Percentiles rank a stretch among this genome's conserved stretches.
Evolutionary conservation across 2,888 invertebrate genomes (phyloP).

Genomic region (Apamea sordens): DNA sequence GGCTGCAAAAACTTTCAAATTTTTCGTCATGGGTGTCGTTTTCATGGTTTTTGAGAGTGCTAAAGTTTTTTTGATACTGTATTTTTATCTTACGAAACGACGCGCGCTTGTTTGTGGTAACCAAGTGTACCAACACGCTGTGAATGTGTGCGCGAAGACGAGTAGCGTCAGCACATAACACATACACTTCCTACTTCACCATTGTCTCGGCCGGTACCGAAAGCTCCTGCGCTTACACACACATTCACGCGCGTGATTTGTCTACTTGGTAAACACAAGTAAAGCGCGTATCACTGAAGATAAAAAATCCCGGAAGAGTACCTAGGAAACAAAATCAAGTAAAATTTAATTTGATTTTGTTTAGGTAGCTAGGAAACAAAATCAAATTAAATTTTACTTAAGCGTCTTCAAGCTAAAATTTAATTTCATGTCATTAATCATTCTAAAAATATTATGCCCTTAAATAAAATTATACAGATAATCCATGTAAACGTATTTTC

Average conservation of each 20-base stretch:
- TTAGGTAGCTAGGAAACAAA: neutral
- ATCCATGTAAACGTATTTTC: conserved; percentile 34
- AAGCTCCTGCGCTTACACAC: neutral
- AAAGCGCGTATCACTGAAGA: neutral
- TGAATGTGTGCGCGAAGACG: too few species aligned
- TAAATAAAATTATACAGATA: conserved; percentile 24
- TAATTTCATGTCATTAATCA: conserved; percentile 15
- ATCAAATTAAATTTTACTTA: neutral
- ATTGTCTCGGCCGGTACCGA: neutral
- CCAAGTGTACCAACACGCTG: too few species aligned
- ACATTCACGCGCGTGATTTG: neutral
- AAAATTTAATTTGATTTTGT: conserved; percentile 3
- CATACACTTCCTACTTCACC: too few species aligned
- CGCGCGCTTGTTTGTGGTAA: too few species aligned
- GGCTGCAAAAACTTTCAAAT: neutral
- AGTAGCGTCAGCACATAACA: too few species aligned
- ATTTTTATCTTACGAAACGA: too few species aligned
- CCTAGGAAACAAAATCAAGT: neutral
- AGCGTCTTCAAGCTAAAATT: neutral
- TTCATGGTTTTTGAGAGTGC: neutral
- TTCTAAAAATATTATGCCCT: conserved; percentile 25
- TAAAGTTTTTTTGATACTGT: neutral
- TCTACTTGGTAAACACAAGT: neutral
- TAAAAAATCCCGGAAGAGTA: neutral
- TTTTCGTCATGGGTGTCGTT: neutral